Evolutionary conservation across 2,797 vertebrate genomes (phyloP).

Genomic region (Lutjanus campechanus): DNA sequence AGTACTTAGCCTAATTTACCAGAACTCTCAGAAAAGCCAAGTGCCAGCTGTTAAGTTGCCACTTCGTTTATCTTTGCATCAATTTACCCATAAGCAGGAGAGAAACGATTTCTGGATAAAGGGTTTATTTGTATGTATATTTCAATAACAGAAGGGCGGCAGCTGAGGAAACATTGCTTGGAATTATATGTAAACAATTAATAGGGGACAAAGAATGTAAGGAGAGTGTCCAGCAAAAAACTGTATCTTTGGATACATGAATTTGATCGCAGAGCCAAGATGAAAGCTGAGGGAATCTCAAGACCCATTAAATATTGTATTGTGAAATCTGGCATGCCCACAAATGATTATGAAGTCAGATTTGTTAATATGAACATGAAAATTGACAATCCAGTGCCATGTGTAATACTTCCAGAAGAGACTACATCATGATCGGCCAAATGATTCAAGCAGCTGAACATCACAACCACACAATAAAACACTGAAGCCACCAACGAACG

Average conservation of each 20-base stretch:
- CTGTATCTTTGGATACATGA: neutral
- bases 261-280: neutral
- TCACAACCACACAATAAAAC: neutral
- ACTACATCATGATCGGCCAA: neutral
- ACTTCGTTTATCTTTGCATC: constrained; percentile 10
- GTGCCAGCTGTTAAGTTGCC: constrained; percentile 59
- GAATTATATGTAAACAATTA: neutral
- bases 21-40: constrained; percentile 51
- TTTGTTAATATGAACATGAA: neutral
- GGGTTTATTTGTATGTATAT: neutral
- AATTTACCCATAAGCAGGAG: neutral
- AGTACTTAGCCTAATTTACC: constrained; percentile 46
- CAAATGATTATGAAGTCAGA: neutral
- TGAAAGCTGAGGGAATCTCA: neutral
- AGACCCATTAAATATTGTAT: neutral
- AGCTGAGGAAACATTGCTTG: neutral
- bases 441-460: neutral
- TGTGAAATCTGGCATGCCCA: neutral
- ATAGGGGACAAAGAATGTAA: neutral
- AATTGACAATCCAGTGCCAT: neutral
- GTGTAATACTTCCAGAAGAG: neutral
- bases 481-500: too few relatives aligned
- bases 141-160: neutral
- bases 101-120: neutral
- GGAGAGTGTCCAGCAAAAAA: neutral